Evolutionary conservation across 2,888 invertebrate genomes (phyloP).

Genomic region (Synergus gifuensis): DNA sequence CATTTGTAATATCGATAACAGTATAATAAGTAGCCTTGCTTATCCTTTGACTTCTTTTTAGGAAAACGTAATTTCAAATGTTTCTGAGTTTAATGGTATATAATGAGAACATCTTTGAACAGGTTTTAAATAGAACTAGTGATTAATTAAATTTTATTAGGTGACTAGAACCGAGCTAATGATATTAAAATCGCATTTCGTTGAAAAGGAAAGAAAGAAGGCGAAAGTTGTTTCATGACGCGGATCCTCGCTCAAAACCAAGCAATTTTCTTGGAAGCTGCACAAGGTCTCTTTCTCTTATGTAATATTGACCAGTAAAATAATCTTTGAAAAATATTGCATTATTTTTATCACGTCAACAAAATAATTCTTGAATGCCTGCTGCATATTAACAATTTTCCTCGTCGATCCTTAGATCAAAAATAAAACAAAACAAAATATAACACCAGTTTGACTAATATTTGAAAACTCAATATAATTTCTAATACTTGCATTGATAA

Average conservation of each 20-base stretch:
- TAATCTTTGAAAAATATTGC: not conserved
- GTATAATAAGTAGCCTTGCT: not conserved
- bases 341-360: not conserved
- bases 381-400: not conserved
- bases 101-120: not conserved
- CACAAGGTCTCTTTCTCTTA: constrained; percentile 30
- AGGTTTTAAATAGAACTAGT: not conserved
- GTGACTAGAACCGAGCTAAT: not conserved
- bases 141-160: not conserved
- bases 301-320: constrained; percentile 10
- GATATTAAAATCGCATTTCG: not conserved
- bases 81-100: no score
- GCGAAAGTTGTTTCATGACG: constrained; percentile 35
- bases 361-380: not conserved
- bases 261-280: constrained; percentile 37
- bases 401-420: no score
- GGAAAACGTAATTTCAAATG: not conserved
- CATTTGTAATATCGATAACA: not conserved
- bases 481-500: no score
- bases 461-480: no score
- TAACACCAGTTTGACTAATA: no score
- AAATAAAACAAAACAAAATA: no score
- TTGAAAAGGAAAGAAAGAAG: constrained; percentile 20
- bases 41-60: not conserved
- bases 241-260: constrained; percentile 31